Evolutionary conservation across 2,113 vertebrate genomes (phyloP), one percentile per base, ranked within the genome.

Genomic region (Ardeotis arabs): DNA sequence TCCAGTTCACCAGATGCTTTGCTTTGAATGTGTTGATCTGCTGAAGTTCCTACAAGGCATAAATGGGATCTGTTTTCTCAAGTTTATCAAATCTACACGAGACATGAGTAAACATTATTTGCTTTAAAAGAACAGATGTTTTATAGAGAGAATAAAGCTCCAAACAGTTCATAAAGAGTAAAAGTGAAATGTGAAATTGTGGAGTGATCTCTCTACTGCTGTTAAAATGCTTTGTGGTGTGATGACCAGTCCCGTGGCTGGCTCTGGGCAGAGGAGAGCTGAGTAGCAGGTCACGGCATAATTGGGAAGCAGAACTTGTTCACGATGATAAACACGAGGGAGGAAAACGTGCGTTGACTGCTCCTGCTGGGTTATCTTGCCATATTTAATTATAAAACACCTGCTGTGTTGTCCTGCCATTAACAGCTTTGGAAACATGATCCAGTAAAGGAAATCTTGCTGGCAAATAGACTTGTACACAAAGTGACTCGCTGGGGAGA

Each of bases 361-460:
- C 60, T 72, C 84, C 77, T 89, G 84, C 89, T 73, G 87, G 56
- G 77, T 64, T 86, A 39, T 77, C 56, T 87, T 83, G 80, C 69
- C 60, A 14, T 62, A 27, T 84, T 92, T 92, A 74, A 95, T 94
- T 93, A 84, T 56, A 47, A 72, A 75, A 52, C 92, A 82, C 84
- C 77, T 87, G 86, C 95, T 87, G 86, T 41, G 77, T 62, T 91
- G 56, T 91, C 58, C 81, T 93, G 81, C 74, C 62, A 6, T 53
- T 92, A 69, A 76, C 10, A 20, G 77, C 84, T 95, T 84, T 78
- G 80, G 96, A 84, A 96, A 90, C 28, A 10, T 14, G 80, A 27
- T 58, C 94, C 21, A 8, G 60, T 87, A 73, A 55, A 90, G 77
- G 76, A 60, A 68, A 49, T 72, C 53, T 89, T 53, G 76, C 83